Conservation (phyloP, 2,113 vertebrate genomes). For the Ploceus nigricollis region DNA sequence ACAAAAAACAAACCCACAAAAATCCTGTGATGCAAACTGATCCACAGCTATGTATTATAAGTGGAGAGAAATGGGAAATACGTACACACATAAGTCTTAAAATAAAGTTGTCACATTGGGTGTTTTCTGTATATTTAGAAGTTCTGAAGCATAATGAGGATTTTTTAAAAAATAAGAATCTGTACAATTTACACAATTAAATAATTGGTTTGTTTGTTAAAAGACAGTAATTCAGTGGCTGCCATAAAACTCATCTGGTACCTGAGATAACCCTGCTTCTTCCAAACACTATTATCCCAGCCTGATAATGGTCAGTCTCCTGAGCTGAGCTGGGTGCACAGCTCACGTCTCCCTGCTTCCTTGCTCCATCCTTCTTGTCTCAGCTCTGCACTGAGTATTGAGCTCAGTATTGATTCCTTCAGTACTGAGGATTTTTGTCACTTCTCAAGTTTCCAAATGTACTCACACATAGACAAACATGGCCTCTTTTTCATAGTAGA, state of each 20-base stretch:
- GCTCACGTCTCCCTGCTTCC: not conserved
- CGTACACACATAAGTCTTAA: not conserved
- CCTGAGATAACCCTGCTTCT: not conserved
- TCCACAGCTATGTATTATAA: not conserved
- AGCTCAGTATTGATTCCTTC: not conserved
- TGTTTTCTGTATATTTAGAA: not conserved
- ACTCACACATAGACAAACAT: not conserved
- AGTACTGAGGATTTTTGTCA: not conserved
- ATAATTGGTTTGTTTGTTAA: not conserved
- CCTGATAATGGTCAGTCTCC: accelerated
- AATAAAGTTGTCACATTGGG: not conserved
- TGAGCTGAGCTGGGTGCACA: not conserved
- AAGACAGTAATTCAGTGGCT: not conserved
- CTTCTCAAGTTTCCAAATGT: not conserved
- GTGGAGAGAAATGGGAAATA: not conserved
- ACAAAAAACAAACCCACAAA: not conserved
- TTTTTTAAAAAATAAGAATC: not conserved
- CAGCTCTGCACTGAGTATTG: not conserved
- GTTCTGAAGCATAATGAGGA: not conserved
- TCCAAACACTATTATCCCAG: not conserved
- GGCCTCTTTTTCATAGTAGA: not conserved
- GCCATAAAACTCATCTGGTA: not conserved
- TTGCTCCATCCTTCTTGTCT: not conserved
- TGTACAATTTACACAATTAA: not conserved
- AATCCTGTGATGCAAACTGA: not conserved